Percentiles rank a stretch among this genome's conserved stretches.
Conservation (phyloP, 2,113 vertebrate genomes). For the Brachyistius frenatus region DNA sequence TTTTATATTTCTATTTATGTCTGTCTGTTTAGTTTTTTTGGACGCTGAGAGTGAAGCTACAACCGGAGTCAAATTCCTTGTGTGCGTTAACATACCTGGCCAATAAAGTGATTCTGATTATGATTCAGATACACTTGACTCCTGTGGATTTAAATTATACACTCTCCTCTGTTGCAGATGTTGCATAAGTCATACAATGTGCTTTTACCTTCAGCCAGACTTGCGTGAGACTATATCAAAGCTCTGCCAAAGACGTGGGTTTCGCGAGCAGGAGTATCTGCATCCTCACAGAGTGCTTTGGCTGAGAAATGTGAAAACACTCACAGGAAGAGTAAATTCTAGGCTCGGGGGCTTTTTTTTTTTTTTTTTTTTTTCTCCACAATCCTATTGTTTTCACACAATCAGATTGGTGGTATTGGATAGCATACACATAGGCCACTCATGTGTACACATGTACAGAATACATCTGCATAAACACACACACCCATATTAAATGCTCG, state of each 20-base stretch:
- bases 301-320: slow-evolving; percentile 84
- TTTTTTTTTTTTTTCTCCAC: slow-evolving; percentile 80
- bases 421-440: slow-evolving; percentile 6
- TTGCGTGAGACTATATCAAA: slow-evolving; percentile 47
- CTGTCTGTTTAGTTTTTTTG: too few relatives aligned
- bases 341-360: slow-evolving; percentile 74
- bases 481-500: background rate
- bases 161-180: slow-evolving; percentile 11
- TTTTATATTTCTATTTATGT: too few relatives aligned
- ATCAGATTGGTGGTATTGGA: background rate
- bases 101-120: too few relatives aligned
- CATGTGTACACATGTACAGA: slow-evolving; percentile 13
- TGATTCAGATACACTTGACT: background rate
- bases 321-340: slow-evolving; percentile 90
- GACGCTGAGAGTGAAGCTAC: too few relatives aligned
- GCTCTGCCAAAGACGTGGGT: slow-evolving; percentile 63
- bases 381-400: slow-evolving; percentile 86
- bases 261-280: slow-evolving; percentile 64
- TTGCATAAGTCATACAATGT: slow-evolving; percentile 28
- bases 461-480: slow-evolving; percentile 30
- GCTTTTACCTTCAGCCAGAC: slow-evolving; percentile 12
- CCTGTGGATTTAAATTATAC: background rate
- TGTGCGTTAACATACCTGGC: too few relatives aligned
- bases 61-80: too few relatives aligned
- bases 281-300: slow-evolving; percentile 74